phyloP scores from a whole-genome alignment of 2,888 invertebrate species.

The Eilema depressum region DNA sequence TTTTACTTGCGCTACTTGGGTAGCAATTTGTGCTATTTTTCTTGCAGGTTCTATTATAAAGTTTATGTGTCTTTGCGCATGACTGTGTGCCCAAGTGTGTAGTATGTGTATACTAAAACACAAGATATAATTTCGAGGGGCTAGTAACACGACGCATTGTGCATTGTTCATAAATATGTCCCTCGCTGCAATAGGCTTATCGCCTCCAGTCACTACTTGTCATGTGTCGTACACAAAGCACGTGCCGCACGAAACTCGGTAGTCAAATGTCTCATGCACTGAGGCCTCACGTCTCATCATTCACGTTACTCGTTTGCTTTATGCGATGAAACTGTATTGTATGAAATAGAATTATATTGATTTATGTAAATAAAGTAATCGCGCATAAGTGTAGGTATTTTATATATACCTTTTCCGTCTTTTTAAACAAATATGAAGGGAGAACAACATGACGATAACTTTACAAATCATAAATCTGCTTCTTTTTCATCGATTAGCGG shows the following conservation, averaged over 20 bases:
- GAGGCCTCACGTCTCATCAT: neutral
- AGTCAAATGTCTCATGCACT: conserved; percentile 6
- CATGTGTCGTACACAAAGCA: neutral
- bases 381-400: neutral
- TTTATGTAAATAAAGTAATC: neutral
- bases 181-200: neutral
- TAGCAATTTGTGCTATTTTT: neutral
- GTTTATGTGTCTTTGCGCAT: neutral
- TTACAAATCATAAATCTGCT: too few relatives aligned
- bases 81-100: neutral
- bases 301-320: conserved; percentile 2
- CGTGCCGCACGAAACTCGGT: neutral
- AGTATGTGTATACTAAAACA: neutral
- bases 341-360: neutral
- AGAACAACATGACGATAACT: too few relatives aligned
- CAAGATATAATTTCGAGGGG: neutral
- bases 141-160: neutral
- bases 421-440: too few relatives aligned
- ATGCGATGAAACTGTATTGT: neutral
- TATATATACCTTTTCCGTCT: neutral
- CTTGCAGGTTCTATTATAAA: too few relatives aligned
- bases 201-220: neutral
- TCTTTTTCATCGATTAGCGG: too few relatives aligned
- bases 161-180: neutral
- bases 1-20: neutral